Conservation (phyloP, 2,797 vertebrate species). For the Phrynocephalus vlangalii region DNA sequence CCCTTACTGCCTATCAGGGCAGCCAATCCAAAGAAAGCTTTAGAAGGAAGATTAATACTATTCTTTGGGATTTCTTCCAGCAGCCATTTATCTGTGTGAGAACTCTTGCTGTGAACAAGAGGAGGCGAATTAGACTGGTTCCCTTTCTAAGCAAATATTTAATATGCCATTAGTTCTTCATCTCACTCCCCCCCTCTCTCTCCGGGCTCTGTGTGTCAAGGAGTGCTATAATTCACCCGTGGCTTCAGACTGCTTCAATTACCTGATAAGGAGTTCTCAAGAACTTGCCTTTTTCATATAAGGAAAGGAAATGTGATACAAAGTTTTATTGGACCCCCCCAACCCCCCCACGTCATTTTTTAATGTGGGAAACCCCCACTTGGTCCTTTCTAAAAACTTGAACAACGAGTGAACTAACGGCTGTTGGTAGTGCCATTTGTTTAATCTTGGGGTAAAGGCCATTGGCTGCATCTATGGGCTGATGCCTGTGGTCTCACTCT, state of each 20-base stretch:
- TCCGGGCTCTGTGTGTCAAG: background rate
- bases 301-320: background rate
- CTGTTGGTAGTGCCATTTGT: background rate
- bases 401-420: background rate
- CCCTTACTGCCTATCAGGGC: slow-evolving; percentile 48
- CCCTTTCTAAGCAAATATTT: slow-evolving; percentile 58
- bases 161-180: slow-evolving; percentile 25
- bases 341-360: background rate
- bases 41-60: slow-evolving; percentile 50
- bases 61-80: slow-evolving; percentile 40
- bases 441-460: background rate
- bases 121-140: slow-evolving; percentile 45
- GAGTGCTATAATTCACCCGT: slow-evolving; percentile 15
- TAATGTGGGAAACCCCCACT: background rate
- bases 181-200: slow-evolving; percentile 7
- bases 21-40: slow-evolving; percentile 57
- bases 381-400: background rate
- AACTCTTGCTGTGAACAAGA: slow-evolving; percentile 45
- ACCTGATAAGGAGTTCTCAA: background rate
- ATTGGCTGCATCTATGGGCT: background rate
- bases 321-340: background rate
- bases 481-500: background rate
- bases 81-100: slow-evolving; percentile 44
- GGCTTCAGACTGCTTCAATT: slow-evolving; percentile 4
- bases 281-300: background rate